Percentiles rank a stretch among this genome's conserved stretches.
Evolutionary conservation across 1,140 invertebrate genomes (phyloP).

Genomic region (Zaprionus vittiger): DNA sequence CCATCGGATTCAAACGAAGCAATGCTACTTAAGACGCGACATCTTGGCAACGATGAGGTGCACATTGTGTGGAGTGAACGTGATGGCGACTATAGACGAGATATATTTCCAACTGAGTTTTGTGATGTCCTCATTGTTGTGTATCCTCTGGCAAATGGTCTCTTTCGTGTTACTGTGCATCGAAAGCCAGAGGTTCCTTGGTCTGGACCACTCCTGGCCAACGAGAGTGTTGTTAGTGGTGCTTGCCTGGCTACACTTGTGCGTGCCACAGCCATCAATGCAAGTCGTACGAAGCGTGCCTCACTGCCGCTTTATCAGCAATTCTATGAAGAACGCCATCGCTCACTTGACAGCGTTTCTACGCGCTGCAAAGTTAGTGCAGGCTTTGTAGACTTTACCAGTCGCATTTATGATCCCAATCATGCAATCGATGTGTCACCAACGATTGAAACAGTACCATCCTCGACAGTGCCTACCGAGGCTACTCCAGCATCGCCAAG

Average conservation of each 20-base stretch:
- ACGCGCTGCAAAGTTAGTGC: constrained; percentile 94
- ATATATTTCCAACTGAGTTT: constrained; percentile 99
- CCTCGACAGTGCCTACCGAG: constrained; percentile 69
- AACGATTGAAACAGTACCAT: constrained; percentile 60
- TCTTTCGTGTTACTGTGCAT: constrained; percentile 93
- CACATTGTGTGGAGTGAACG: constrained; percentile 99
- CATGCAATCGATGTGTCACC: constrained; percentile 80
- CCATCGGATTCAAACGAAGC: constrained; percentile 94
- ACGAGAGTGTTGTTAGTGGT: constrained; percentile 95
- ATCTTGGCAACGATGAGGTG: constrained; percentile 99
- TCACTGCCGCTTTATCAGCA: constrained; percentile 95
- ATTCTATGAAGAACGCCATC: constrained; percentile 95
- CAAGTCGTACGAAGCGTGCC: constrained; percentile 95
- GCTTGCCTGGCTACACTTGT: constrained; percentile 94
- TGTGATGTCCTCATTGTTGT: constrained; percentile 99
- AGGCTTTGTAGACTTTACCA: constrained; percentile 96
- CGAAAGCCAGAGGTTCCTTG: constrained; percentile 95
- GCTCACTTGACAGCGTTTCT: constrained; percentile 94
- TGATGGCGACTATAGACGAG: constrained; percentile 95
- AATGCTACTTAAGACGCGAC: constrained; percentile 96
- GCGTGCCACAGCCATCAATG: constrained; percentile 95
- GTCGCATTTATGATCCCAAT: constrained; percentile 92
- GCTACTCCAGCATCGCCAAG: constrained; percentile 22
- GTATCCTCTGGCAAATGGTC: constrained; percentile 93
- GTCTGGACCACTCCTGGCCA: constrained; percentile 96